Base-by-base conservation (phyloP, 2,113 vertebrate species). In the Emydura subglobosa region DNA sequence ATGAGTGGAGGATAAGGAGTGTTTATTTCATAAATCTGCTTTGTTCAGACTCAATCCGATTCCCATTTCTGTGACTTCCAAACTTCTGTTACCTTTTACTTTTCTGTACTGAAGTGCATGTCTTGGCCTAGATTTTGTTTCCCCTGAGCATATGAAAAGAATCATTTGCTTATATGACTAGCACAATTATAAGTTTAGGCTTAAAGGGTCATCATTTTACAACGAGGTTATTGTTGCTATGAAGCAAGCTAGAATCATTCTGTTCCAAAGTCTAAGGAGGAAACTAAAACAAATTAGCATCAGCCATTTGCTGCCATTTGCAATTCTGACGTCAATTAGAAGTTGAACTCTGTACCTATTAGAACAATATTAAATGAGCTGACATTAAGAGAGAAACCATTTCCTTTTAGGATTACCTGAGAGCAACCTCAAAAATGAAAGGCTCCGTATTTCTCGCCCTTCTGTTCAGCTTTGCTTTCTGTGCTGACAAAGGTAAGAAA, bases 321-420 rank as follows among this genome's bases (percentile, higher is more conserved):
- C 34, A 83, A 53, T 53, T 87, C 16, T 98, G 97, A 98, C 98
- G 97, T 98, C 98, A 98, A 80, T 90, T 92, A 6, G 72, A 95
- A 94, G 90, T 86, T 93, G 97, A 98, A 97, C 98, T 97, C 94
- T 95, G 97, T 79, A 97, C 98, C 97, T 50, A 78, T 76, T 86
- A 21, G 92, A 86, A 90, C 29, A 89, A 76, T 96, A 93, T 97
- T 98, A 98, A 98, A 91, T 79, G 51, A 89, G 90, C 89, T 83
- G 72, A 81, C 1, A 0, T 68, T 55, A 83, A 82, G 54, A 84
- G 54, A 87, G 65, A 85, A 93, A 91, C 31, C 93, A 97, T 89
- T 98, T 97, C 96, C 94, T 94, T 51, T 83, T 54, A 9, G 87
- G 89, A 93, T 91, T 91, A 82, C 61, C 91, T 19, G 47, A 74